phyloP scores from a whole-genome alignment of 2,888 invertebrate species.

The Herminia tarsipennalis region DNA sequence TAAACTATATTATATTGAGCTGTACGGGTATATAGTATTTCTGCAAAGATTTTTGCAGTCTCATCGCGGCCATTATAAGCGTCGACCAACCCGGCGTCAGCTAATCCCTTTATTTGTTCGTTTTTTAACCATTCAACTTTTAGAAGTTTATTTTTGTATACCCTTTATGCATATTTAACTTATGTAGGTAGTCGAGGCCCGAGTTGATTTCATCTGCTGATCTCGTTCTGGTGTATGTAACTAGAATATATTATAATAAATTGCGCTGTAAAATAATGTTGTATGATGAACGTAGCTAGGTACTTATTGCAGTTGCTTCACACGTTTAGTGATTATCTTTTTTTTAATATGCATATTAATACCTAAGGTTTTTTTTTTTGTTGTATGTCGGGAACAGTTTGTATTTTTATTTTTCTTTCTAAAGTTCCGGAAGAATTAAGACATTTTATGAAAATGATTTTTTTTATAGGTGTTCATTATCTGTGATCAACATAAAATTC shows the following conservation, averaged over 20 bases:
- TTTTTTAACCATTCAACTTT: constrained; percentile 57
- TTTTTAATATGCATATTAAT: too few relatives aligned
- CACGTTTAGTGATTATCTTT: too few relatives aligned
- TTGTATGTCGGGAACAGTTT: too few relatives aligned
- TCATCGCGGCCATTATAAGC: constrained; percentile 69
- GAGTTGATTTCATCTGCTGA: constrained; percentile 32
- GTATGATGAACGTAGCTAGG: too few relatives aligned
- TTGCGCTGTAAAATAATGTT: not conserved
- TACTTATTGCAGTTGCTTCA: too few relatives aligned
- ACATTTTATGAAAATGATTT: too few relatives aligned
- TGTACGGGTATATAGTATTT: constrained; percentile 20
- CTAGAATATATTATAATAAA: not conserved
- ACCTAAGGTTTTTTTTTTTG: too few relatives aligned
- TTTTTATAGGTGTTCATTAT: too few relatives aligned
- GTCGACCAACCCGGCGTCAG: constrained; percentile 66
- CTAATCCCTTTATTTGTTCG: constrained; percentile 73
- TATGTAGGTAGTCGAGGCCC: constrained; percentile 34
- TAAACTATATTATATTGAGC: not conserved
- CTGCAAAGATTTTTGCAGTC: constrained; percentile 52
- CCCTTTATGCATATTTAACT: constrained; percentile 66
- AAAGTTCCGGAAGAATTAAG: too few relatives aligned
- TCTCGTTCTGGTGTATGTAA: constrained; percentile 19
- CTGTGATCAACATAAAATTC: too few relatives aligned
- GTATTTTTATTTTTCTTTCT: too few relatives aligned
- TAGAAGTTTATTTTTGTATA: constrained; percentile 65